phyloP scores from a whole-genome alignment of 2,113 vertebrate genomes.

The Elachura formosa region DNA sequence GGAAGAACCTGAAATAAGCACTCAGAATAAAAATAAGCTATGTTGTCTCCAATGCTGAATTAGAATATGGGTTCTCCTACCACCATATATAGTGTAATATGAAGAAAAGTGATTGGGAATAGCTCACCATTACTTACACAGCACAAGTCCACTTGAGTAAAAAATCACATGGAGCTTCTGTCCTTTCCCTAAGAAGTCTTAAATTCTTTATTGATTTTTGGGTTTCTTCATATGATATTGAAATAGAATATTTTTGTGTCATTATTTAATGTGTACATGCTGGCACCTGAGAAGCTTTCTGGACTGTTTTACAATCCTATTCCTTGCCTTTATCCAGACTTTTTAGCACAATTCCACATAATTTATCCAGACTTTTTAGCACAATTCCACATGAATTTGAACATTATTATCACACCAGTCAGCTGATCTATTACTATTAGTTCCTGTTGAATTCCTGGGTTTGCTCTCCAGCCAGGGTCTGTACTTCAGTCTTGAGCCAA shows the following conservation, averaged over 20 bases:
- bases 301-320: neutral
- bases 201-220: neutral
- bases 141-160: neutral
- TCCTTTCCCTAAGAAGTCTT: neutral
- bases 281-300: neutral
- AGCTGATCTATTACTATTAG: neutral
- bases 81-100: neutral
- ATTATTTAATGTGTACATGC: neutral
- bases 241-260: neutral
- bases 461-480: neutral
- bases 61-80: neutral
- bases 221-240: neutral
- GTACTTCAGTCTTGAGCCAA: neutral
- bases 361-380: neutral
- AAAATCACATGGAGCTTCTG: neutral
- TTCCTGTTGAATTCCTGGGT: neutral
- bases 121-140: neutral
- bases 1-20: neutral
- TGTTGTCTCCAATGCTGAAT: neutral
- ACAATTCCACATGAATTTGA: neutral
- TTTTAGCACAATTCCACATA: neutral
- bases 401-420: neutral
- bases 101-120: neutral
- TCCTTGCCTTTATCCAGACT: neutral
- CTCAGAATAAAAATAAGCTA: neutral